Evolutionary conservation across 2,888 invertebrate species (phyloP), one percentile per base, ranked within the genome.

Genomic region (Hydrotaea diabolus): DNA sequence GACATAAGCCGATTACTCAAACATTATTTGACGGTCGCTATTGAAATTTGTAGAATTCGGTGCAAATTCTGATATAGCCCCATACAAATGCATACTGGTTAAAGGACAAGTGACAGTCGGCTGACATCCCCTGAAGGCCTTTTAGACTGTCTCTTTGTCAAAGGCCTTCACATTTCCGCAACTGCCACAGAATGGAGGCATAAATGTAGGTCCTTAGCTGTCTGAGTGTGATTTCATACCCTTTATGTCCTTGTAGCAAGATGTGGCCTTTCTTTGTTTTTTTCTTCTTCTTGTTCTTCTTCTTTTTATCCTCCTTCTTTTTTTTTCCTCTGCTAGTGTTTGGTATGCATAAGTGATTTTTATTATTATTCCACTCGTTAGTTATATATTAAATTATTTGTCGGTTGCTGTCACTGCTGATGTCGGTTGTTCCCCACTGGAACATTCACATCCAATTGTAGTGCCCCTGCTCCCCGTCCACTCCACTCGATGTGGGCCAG

Each of bases 281-380:
- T 9, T 17, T n/a, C 36, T n/a, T 64, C 36, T 64, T 0, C 8
- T 4, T 36, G n/a, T 17, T n/a, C 36, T n/a, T 64, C 36, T 64
- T 0, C 8, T 4, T 5, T 62, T 31, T 59, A 26, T 17, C 13
- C 36, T 66, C 21, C n/a, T 15, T n/a, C 31, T 7, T 31, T 7
- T 31, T 31, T n/a, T 15, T 19, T 36, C 53, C 4, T 7, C 31
- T 31, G 3, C 3, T 17, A 59, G 17, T 39, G 36, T 57, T 57
- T 73, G 72, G 55, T 57, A 73, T 73, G 72, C 72, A 73, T 73
- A 73, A 73, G 57, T 73, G 72, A 73, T 73, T 73, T 73, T 73
- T 73, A 73, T 73, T 73, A 73, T 73, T 57, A 73, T 73, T 55
- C 72, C 46, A 9, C 55, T 73, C 72, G 72, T 46, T 69, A 46